These are phyloP conservation scores for Drosophila aldrichi DNA, from an alignment of 2,888 invertebrate genomes.

Conservation along the genomic window DNA sequence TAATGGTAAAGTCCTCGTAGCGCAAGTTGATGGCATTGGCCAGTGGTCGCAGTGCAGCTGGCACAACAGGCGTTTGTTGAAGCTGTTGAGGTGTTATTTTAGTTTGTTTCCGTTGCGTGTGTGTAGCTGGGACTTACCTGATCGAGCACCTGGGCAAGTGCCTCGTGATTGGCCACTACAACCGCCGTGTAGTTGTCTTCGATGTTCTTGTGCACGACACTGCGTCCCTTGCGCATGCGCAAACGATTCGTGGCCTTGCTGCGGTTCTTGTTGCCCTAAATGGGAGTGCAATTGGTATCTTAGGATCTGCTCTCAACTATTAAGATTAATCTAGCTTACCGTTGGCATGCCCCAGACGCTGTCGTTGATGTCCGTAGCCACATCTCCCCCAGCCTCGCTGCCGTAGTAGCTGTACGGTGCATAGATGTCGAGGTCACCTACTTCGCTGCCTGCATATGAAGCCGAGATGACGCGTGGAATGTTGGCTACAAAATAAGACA, in stretches of 20 bases:
- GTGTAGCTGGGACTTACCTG: slow-evolving; percentile 87
- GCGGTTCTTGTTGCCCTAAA: slow-evolving; percentile 81
- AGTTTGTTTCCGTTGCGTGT: fast-evolving
- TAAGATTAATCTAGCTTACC: slow-evolving; percentile 60
- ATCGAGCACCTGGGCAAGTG: slow-evolving; percentile 94
- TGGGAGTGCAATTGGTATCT: not conserved
- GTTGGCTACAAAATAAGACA: slow-evolving; percentile 74
- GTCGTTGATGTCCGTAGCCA: slow-evolving; percentile 84
- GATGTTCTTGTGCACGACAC: slow-evolving; percentile 93
- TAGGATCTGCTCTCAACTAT: not conserved
- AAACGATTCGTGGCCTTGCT: slow-evolving; percentile 87
- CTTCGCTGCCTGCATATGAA: slow-evolving; percentile 93
- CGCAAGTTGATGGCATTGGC: slow-evolving; percentile 90
- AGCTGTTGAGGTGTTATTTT: slow-evolving; percentile 85
- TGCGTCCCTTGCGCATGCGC: slow-evolving; percentile 91
- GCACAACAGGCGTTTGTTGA: slow-evolving; percentile 90
- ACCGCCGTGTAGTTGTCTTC: slow-evolving; percentile 97
- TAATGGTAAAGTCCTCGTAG: slow-evolving; percentile 90
- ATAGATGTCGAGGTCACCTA: slow-evolving; percentile 92
- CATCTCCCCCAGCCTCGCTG: slow-evolving; percentile 86
- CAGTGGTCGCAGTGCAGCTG: slow-evolving; percentile 89
- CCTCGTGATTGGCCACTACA: slow-evolving; percentile 95
- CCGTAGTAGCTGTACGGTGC: slow-evolving; percentile 92
- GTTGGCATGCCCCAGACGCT: slow-evolving; percentile 85
- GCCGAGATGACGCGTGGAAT: slow-evolving; percentile 88